A percentile compares a stretch with the other conserved stretches of the same genome.
phyloP scores from a whole-genome alignment of 2,113 vertebrate genomes.

The Aplodontia rufa region DNA sequence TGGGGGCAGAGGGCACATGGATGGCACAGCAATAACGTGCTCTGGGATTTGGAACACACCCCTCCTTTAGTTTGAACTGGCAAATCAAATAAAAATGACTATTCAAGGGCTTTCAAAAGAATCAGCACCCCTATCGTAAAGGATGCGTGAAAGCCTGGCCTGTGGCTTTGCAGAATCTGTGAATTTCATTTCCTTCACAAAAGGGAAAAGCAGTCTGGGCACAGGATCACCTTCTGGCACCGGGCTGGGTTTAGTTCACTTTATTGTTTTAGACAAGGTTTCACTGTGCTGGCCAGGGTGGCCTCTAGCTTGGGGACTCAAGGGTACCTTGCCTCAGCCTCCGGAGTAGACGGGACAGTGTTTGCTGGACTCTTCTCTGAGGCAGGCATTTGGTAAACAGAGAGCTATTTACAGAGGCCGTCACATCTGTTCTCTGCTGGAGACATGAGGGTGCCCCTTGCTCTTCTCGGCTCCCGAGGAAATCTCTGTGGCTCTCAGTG shows the following conservation, averaged over 20 bases:
- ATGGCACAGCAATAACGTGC: rapidly evolving
- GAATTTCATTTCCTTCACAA: background rate
- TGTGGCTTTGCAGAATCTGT: rapidly evolving
- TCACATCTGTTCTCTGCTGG: rapidly evolving
- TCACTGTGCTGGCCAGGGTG: background rate
- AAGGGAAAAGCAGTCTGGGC: background rate
- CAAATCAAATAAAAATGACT: background rate
- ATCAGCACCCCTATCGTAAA: background rate
- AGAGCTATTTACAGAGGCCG: rapidly evolving
- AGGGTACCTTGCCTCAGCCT: background rate
- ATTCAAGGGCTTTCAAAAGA: background rate
- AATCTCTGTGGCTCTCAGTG: rapidly evolving
- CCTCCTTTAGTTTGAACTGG: background rate
- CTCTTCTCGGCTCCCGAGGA: too few species aligned
- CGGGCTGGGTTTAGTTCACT: too few species aligned
- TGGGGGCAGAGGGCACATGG: rapidly evolving
- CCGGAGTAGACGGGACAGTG: background rate
- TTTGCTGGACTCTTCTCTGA: background rate
- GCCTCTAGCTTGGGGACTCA: background rate
- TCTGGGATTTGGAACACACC: background rate
- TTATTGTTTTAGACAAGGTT: background rate
- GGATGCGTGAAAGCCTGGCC: background rate
- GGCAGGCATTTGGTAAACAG: too few species aligned
- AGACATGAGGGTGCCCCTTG: rapidly evolving
- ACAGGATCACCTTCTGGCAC: background rate